Percentiles rank a stretch among this genome's conserved stretches.
phyloP scores from a whole-genome alignment of 2,113 vertebrate species.

The Cariama cristata region DNA sequence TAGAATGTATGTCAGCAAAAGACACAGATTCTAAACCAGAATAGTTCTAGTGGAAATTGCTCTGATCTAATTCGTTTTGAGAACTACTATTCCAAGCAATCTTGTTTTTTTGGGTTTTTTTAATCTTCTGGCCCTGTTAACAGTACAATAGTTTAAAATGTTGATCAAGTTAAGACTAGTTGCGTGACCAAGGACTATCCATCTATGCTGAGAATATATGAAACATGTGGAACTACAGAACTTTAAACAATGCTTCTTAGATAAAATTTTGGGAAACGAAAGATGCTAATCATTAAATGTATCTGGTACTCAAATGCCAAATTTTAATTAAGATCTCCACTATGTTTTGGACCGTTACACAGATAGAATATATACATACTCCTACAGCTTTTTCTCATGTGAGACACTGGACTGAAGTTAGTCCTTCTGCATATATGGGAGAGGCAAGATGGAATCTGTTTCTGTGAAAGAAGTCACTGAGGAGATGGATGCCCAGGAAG shows the following conservation, averaged over 20 bases:
- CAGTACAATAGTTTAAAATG: background rate
- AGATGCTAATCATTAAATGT: background rate
- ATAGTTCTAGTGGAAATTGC: background rate
- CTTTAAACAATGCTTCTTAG: background rate
- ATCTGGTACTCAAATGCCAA: background rate
- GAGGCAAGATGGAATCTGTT: background rate
- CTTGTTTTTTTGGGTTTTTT: background rate
- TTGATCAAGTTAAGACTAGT: background rate
- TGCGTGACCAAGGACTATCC: background rate
- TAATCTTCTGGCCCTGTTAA: background rate
- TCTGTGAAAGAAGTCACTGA: background rate
- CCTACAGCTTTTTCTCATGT: background rate
- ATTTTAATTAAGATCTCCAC: background rate
- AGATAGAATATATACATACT: background rate
- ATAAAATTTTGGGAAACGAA: background rate
- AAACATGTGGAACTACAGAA: background rate
- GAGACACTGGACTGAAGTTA: background rate
- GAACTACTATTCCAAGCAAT: background rate
- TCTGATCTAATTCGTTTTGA: background rate
- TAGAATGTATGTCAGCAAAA: background rate
- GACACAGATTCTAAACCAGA: background rate
- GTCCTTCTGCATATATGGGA: background rate
- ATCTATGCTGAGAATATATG: background rate
- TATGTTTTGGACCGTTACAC: background rate
- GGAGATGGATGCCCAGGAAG: background rate